phyloP scores from a whole-genome alignment of 2,888 invertebrate species.

The Adelognathus sp. region DNA sequence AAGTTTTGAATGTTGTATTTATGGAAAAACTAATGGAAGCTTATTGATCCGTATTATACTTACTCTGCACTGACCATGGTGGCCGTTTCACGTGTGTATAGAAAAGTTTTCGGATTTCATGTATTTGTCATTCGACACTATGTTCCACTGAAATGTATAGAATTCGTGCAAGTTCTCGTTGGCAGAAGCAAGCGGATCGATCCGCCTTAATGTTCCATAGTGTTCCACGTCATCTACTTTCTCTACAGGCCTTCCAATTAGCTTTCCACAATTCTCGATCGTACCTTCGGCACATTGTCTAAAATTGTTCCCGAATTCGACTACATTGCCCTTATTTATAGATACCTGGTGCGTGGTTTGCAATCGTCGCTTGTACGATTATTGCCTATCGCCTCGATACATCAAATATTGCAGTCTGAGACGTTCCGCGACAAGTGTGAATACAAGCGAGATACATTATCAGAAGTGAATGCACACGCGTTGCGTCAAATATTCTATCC shows the following conservation, averaged over 20 bases:
- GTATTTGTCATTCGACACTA: background rate
- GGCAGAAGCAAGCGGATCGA: background rate
- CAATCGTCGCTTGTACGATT: background rate
- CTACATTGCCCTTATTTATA: background rate
- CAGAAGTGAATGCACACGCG: constrained; percentile 56
- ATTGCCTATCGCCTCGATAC: background rate
- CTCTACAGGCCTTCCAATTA: background rate
- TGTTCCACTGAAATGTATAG: background rate
- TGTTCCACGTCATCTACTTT: background rate
- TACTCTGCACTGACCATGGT: background rate
- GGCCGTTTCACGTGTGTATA: background rate
- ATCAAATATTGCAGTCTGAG: background rate
- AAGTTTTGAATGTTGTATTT: background rate
- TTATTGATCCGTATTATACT: background rate
- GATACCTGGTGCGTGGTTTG: background rate
- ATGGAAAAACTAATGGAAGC: background rate
- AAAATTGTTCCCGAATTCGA: background rate
- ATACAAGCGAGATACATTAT: constrained; percentile 68
- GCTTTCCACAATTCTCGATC: background rate
- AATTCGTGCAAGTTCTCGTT: background rate
- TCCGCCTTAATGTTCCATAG: background rate
- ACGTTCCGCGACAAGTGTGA: background rate
- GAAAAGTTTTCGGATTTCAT: background rate
- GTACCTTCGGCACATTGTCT: background rate
- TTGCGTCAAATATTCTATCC: constrained; percentile 66